Evolutionary conservation across 2,888 invertebrate genomes (phyloP).

Genomic region (Nomada lathburiana): DNA sequence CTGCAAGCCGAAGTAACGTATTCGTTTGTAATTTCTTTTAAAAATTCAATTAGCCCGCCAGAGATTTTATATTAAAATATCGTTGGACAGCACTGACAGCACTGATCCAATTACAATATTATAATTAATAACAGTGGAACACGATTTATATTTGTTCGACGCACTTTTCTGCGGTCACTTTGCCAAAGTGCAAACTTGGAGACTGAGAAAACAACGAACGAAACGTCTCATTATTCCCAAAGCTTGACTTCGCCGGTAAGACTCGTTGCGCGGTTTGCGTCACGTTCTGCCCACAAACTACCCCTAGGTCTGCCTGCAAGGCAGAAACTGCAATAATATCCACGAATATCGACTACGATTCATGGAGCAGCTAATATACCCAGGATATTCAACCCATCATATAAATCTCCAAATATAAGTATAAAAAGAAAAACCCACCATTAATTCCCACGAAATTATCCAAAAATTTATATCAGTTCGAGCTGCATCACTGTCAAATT

Average conservation of each 20-base stretch:
- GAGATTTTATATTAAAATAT: too few relatives aligned
- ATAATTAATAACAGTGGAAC: not conserved
- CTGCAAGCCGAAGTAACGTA: too few relatives aligned
- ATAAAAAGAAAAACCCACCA: too few relatives aligned
- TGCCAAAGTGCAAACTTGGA: constrained; percentile 26
- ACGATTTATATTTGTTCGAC: not conserved
- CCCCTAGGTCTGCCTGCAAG: constrained; percentile 47
- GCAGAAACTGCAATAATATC: constrained; percentile 60
- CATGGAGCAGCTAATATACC: constrained; percentile 31
- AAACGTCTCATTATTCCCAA: constrained; percentile 73
- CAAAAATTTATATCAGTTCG: too few relatives aligned
- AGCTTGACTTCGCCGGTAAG: constrained; percentile 77
- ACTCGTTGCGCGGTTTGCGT: constrained; percentile 70
- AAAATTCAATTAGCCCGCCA: too few relatives aligned
- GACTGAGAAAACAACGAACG: constrained; percentile 43
- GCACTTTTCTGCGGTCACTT: constrained; percentile 31
- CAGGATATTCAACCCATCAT: constrained; percentile 20
- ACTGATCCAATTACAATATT: not conserved
- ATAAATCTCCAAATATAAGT: constrained; percentile 8
- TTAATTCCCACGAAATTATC: too few relatives aligned
- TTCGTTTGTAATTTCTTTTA: too few relatives aligned
- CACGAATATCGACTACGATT: constrained; percentile 57
- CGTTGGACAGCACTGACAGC: too few relatives aligned
- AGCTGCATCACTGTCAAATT: not conserved
- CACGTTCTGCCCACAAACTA: constrained; percentile 78